A percentile compares a stretch with the other conserved stretches of the same genome.
Evolutionary conservation across 2,113 vertebrate species (phyloP).

Genomic region (Labeo catla): DNA sequence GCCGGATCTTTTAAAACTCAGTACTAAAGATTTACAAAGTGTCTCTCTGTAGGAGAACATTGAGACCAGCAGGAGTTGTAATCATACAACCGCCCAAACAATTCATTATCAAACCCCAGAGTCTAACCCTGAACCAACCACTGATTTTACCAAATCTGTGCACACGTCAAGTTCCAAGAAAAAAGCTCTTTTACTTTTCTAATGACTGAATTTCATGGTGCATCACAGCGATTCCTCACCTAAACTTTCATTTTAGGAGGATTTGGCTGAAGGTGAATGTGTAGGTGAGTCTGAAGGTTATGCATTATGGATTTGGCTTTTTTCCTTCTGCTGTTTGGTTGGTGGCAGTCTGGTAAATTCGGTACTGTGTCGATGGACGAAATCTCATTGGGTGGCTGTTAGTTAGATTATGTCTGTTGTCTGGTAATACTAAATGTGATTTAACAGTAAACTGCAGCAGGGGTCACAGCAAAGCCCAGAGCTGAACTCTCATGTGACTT

Average conservation of each 20-base stretch:
- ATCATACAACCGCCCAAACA: slow-evolving; percentile 45
- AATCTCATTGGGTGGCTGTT: neutral
- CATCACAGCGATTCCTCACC: neutral
- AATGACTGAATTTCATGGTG: neutral
- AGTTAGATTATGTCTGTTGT: slow-evolving; percentile 16
- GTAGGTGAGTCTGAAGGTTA: slow-evolving; percentile 4
- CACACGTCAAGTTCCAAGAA: neutral
- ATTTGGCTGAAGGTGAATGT: slow-evolving; percentile 13
- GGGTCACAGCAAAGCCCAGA: slow-evolving; percentile 3
- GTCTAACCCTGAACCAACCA: slow-evolving; percentile 30
- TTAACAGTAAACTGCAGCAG: slow-evolving; percentile 9
- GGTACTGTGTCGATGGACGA: neutral
- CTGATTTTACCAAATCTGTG: neutral
- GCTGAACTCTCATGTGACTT: slow-evolving; percentile 23
- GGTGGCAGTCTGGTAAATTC: slow-evolving; percentile 10
- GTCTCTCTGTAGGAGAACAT: slow-evolving; percentile 37
- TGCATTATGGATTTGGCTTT: neutral
- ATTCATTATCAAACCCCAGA: slow-evolving; percentile 43
- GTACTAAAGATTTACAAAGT: slow-evolving; percentile 49
- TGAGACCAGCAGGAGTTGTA: slow-evolving; percentile 39
- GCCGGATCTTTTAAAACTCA: slow-evolving; percentile 39
- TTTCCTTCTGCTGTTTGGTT: neutral
- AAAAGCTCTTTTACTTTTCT: neutral
- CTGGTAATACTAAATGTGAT: slow-evolving; percentile 1
- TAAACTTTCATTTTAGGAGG: slow-evolving; percentile 11